A percentile compares a stretch with the other conserved stretches of the same genome.
These are phyloP conservation scores for Argopecten irradians DNA, from an alignment of 1,140 invertebrate species.

Conservation along the genomic window DNA sequence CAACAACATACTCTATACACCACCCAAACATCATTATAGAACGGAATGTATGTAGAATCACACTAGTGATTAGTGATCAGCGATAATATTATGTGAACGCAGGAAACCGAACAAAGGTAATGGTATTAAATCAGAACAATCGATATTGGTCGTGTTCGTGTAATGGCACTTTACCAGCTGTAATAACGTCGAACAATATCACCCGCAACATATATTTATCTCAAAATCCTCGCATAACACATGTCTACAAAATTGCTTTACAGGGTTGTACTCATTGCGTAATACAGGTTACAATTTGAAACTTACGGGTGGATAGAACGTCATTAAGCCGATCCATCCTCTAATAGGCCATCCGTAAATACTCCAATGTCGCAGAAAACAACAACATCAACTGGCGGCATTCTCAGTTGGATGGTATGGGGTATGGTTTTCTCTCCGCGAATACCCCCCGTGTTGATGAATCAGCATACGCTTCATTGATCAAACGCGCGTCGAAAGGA, in stretches of 20 bases:
- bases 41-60: conserved; percentile 57
- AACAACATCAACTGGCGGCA: conserved; percentile 72
- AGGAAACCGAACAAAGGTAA: conserved; percentile 63
- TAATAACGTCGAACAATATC: conserved; percentile 66
- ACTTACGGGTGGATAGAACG: conserved; percentile 70
- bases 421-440: conserved; percentile 71
- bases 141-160: conserved; percentile 60
- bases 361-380: conserved; percentile 63
- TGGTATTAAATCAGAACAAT: conserved; percentile 61
- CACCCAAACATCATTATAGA: conserved; percentile 60
- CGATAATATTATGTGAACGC: conserved; percentile 64
- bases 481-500: neutral
- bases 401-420: conserved; percentile 75
- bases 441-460: conserved; percentile 59
- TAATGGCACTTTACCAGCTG: conserved; percentile 55
- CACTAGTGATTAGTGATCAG: conserved; percentile 63
- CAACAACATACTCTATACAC: conserved; percentile 67
- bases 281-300: conserved; percentile 65
- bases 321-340: too few relatives aligned
- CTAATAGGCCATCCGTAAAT: conserved; percentile 62
- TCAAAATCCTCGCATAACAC: conserved; percentile 62
- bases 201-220: conserved; percentile 60
- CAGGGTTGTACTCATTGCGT: conserved; percentile 66
- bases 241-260: conserved; percentile 54
- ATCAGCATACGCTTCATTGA: conserved; percentile 41